Conservation (phyloP, 2,888 invertebrate species). For the Leucophenga maculata region DNA sequence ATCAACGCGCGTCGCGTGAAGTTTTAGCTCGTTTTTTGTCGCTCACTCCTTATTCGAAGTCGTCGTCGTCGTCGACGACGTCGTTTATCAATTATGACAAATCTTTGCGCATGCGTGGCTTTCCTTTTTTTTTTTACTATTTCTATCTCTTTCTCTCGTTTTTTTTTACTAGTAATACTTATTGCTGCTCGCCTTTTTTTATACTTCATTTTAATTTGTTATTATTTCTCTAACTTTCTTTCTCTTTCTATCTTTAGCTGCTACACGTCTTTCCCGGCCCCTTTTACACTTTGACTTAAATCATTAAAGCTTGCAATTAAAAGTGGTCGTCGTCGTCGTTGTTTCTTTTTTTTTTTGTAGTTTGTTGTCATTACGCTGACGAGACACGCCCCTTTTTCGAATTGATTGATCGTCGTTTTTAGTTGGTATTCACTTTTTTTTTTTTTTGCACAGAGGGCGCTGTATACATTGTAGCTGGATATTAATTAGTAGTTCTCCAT, state of each 20-base stretch:
- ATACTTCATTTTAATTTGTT: background rate
- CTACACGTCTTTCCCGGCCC: background rate
- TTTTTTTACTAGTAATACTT: background rate
- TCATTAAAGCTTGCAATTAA: slow-evolving; percentile 17
- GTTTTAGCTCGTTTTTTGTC: background rate
- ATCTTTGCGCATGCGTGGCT: slow-evolving; percentile 71
- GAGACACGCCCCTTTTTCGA: slow-evolving; percentile 7
- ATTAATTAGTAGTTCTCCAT: too few species aligned
- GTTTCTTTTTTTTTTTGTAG: background rate
- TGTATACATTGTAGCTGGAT: too few species aligned
- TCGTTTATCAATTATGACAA: slow-evolving; percentile 72
- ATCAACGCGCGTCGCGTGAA: background rate
- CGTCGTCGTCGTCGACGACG: slow-evolving; percentile 35
- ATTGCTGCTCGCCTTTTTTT: background rate
- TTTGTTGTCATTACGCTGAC: background rate
- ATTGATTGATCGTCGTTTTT: slow-evolving; percentile 10
- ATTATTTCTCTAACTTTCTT: background rate
- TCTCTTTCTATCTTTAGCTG: background rate
- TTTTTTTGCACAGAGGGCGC: too few species aligned
- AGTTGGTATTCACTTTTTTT: too few species aligned
- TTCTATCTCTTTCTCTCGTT: background rate
- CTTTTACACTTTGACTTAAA: background rate
- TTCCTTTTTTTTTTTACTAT: background rate
- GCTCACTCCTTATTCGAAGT: background rate
- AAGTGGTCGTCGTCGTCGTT: slow-evolving; percentile 2